Evolutionary conservation across 2,113 vertebrate genomes (phyloP), one percentile per base, ranked within the genome.

Genomic region (Vicugna pacos): DNA sequence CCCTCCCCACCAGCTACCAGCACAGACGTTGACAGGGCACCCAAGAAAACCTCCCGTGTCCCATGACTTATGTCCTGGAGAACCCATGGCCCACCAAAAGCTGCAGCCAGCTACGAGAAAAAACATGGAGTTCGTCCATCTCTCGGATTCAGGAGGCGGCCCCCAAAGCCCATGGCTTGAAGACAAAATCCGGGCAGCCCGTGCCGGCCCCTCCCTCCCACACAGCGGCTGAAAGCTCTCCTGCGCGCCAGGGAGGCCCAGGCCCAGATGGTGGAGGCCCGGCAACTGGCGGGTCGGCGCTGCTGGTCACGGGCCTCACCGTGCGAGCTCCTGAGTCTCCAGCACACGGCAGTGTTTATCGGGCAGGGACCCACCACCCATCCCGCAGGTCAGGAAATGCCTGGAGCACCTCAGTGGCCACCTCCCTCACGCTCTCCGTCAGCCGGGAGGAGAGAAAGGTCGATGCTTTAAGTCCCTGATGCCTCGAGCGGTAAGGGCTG

Each of bases 401-500:
- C 46, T 76, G 16, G 14, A 22, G 3, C 22, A 22, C 28, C n/a
- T 54, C 42, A 28, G 5, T 20, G 3, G 7, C 16, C 1, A 4
- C 48, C 11, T 3, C 22, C 2, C 2, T 0, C 15, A 11, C 3
- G 0, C 4, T 60, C 28, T 72, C 72, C 24, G 5, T 80, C 65
- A 24, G 19, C 56, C 19, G 16, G 72, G 64, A 60, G n/a, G 28
- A 60, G 19, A 95, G 8, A 69, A 30, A 26, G 4, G 26, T 2
- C 0, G 15, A 16, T 16, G 48, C 38, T 50, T 62, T n/a, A 54
- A 54, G 64, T n/a, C 13, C 73, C 35, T 5, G 30, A 42, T 22
- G 7, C 42, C 64, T 30, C 54, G 3, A 17, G 9, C 72, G 8
- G 22, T 14, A 17, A 2, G 62, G 46, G 17, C 30, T 0, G 0